Conservation (phyloP, 2,113 vertebrate genomes). For the Pontoporia blainvillei region DNA sequence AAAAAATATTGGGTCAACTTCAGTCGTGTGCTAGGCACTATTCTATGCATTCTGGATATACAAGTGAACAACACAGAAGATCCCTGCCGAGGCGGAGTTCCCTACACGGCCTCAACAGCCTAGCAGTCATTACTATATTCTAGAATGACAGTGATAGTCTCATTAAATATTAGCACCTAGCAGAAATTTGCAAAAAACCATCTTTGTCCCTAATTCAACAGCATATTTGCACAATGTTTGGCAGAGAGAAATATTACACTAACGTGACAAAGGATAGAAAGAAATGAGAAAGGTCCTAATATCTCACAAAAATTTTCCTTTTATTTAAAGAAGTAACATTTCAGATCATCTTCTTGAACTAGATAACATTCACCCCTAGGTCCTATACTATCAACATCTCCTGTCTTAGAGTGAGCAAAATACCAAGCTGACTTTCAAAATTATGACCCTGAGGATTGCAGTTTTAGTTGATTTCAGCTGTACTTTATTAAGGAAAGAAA, state of each 20-base stretch:
- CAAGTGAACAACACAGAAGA: neutral
- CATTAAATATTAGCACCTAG: neutral
- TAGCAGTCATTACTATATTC: neutral
- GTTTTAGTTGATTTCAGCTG: neutral
- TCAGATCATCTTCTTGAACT: neutral
- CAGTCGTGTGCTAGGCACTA: neutral
- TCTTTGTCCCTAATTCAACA: neutral
- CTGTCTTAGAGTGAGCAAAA: neutral
- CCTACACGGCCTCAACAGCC: neutral
- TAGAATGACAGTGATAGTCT: neutral
- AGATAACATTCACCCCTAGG: neutral
- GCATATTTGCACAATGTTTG: neutral
- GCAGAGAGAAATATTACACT: neutral
- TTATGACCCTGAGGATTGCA: neutral
- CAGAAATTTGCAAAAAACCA: neutral
- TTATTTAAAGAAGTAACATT: neutral
- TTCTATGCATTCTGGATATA: neutral
- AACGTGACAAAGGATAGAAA: neutral
- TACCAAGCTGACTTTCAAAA: neutral
- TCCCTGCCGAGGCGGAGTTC: neutral
- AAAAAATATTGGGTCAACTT: neutral
- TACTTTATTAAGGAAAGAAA: slow-evolving; percentile 37
- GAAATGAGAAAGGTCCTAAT: neutral
- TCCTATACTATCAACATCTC: neutral
- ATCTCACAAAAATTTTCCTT: neutral